phyloP scores from a whole-genome alignment of 2,888 invertebrate genomes.

The Gortyna flavago region DNA sequence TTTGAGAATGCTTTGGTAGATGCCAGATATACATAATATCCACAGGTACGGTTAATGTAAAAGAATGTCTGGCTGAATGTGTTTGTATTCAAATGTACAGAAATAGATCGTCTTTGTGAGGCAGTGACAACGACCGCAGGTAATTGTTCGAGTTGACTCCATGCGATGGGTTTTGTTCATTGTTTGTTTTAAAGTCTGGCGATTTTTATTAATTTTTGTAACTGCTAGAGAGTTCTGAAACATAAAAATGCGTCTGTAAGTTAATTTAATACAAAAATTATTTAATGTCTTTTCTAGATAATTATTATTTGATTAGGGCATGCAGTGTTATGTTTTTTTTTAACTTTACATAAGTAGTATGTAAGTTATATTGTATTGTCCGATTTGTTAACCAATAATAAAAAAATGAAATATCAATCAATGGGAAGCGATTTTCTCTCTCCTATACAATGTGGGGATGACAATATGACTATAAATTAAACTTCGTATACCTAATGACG shows the following conservation, averaged over 20 bases:
- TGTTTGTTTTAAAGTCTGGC: constrained; percentile 29
- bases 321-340: too few relatives aligned
- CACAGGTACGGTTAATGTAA: constrained; percentile 14
- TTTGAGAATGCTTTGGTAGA: background rate
- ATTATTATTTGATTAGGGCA: too few relatives aligned
- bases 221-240: background rate
- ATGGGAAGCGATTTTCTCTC: background rate
- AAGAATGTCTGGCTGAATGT: constrained; percentile 52
- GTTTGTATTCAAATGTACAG: constrained; percentile 61
- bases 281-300: too few relatives aligned
- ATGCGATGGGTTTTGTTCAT: constrained; percentile 36
- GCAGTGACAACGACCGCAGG: constrained; percentile 59
- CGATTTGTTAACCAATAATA: too few relatives aligned
- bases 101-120: constrained; percentile 55
- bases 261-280: background rate
- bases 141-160: constrained; percentile 37
- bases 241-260: background rate
- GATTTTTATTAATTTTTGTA: background rate
- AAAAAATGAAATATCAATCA: background rate
- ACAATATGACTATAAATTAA: too few relatives aligned
- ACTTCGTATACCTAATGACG: too few relatives aligned
- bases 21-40: background rate
- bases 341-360: too few relatives aligned
- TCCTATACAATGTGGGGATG: too few relatives aligned
- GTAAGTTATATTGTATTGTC: too few relatives aligned